A percentile compares a stretch with the other conserved stretches of the same genome.
phyloP scores from a whole-genome alignment of 2,113 vertebrate genomes.

The Pachypanchax playfairii region DNA sequence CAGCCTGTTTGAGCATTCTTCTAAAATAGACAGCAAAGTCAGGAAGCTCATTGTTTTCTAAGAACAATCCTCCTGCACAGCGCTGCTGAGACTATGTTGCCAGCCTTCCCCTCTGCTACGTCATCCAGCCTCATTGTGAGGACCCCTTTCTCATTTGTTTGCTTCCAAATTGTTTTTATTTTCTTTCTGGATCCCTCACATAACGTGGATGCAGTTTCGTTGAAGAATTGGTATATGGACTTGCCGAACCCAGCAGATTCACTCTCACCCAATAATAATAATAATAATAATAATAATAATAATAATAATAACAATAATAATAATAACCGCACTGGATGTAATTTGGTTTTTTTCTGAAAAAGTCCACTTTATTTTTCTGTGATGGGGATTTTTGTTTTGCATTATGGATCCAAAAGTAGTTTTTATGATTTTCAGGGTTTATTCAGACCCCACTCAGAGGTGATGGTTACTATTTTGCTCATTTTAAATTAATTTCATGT shows the following conservation, averaged over 20 bases:
- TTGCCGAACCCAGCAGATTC: slow-evolving; percentile 33
- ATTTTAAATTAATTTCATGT: slow-evolving; percentile 73
- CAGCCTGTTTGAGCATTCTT: slow-evolving; percentile 37
- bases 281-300: too few relatives aligned
- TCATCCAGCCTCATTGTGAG: slow-evolving; percentile 52
- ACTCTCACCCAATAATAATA: slow-evolving; percentile 6
- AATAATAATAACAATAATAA: too few relatives aligned
- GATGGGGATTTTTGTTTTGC: slow-evolving; percentile 44
- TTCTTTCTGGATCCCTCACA: slow-evolving; percentile 15
- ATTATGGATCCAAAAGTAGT: slow-evolving; percentile 46
- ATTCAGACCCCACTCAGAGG: slow-evolving; percentile 33
- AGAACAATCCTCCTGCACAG: slow-evolving; percentile 59
- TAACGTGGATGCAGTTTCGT: slow-evolving; percentile 27
- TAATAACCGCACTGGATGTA: background rate
- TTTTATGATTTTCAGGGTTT: slow-evolving; percentile 56
- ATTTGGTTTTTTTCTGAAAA: slow-evolving; percentile 24
- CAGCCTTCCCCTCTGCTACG: slow-evolving; percentile 38
- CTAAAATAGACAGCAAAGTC: slow-evolving; percentile 64
- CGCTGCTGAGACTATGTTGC: slow-evolving; percentile 35
- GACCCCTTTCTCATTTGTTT: slow-evolving; percentile 55
- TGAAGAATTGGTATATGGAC: slow-evolving; percentile 31
- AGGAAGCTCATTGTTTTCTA: slow-evolving; percentile 66
- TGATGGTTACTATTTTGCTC: slow-evolving; percentile 50
- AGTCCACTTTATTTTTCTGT: slow-evolving; percentile 44
- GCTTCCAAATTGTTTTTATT: slow-evolving; percentile 66